phyloP scores from a whole-genome alignment of 2,113 vertebrate genomes.

The Helogale parvula region DNA sequence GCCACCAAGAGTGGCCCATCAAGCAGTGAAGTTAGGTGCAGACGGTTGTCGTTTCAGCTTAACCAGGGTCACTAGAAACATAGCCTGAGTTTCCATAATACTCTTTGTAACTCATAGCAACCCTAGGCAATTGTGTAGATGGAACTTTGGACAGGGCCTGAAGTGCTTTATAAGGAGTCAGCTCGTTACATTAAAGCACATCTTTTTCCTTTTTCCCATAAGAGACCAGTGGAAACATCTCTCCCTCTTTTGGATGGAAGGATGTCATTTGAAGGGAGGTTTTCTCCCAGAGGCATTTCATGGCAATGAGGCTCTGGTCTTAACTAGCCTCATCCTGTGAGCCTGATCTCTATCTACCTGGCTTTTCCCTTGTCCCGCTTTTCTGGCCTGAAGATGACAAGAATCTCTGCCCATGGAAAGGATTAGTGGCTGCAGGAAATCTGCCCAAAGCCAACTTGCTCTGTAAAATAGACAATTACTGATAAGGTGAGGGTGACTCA shows the following conservation, averaged over 20 bases:
- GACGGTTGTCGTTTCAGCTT: background rate
- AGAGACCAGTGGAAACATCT: conserved; percentile 5
- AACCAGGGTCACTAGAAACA: conserved; percentile 41
- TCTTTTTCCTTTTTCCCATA: background rate
- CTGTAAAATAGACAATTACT: background rate
- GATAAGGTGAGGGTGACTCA: conserved; percentile 38
- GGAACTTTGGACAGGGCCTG: conserved; percentile 9
- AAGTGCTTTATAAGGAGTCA: conserved; percentile 42
- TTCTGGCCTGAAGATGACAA: background rate
- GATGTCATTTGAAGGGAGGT: background rate
- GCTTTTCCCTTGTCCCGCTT: background rate
- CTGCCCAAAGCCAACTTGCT: background rate
- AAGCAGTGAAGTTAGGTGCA: background rate
- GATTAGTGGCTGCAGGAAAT: conserved; percentile 6
- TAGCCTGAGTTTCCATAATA: conserved; percentile 25
- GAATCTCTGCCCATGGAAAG: background rate
- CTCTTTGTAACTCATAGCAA: conserved; percentile 26
- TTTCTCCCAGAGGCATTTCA: background rate
- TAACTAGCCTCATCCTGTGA: background rate
- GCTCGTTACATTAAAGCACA: background rate
- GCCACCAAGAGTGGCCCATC: background rate
- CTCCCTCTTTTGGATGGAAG: background rate
- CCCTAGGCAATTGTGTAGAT: background rate
- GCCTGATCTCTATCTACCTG: background rate
- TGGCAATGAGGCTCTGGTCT: background rate